These are phyloP conservation scores for Periophthalmus modestus DNA, from an alignment of 2,113 vertebrate genomes.

Conservation along the genomic window DNA sequence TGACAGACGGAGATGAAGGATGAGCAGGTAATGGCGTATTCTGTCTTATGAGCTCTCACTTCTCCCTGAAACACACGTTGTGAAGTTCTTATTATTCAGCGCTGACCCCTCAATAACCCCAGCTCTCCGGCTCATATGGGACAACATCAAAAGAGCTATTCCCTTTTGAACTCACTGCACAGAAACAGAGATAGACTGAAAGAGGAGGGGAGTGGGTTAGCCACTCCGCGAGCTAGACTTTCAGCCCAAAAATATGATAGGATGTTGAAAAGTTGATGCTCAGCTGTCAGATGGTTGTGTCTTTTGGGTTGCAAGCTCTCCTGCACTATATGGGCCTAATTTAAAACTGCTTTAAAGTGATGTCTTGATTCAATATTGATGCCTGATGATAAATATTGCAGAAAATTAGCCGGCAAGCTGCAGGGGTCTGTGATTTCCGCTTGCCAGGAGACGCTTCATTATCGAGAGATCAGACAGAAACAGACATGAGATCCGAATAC, in stretches of 20 bases:
- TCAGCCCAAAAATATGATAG: conserved; percentile 21
- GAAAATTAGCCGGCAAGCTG: conserved; percentile 44
- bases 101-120: conserved; percentile 72
- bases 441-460: conserved; percentile 59
- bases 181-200: conserved; percentile 41
- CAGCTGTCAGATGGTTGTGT: conserved; percentile 43
- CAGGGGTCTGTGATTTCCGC: conserved; percentile 51
- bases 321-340: conserved; percentile 29
- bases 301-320: conserved; percentile 9
- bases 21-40: conserved; percentile 65
- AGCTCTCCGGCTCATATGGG: conserved; percentile 67
- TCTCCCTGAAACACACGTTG: conserved; percentile 32
- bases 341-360: conserved; percentile 57
- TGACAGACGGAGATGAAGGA: conserved; percentile 51
- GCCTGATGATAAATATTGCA: conserved; percentile 65
- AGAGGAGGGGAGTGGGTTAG: conserved; percentile 19
- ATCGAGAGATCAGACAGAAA: conserved; percentile 70
- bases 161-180: conserved; percentile 71
- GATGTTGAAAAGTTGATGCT: conserved; percentile 50
- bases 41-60: conserved; percentile 52
- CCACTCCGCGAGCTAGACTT: conserved; percentile 16
- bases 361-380: conserved; percentile 67
- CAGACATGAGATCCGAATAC: conserved; percentile 59
- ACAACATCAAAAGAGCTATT: conserved; percentile 70
- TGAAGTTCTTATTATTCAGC: conserved; percentile 72